Conservation (phyloP, 2,797 vertebrate species). For the Carduelis carduelis region DNA sequence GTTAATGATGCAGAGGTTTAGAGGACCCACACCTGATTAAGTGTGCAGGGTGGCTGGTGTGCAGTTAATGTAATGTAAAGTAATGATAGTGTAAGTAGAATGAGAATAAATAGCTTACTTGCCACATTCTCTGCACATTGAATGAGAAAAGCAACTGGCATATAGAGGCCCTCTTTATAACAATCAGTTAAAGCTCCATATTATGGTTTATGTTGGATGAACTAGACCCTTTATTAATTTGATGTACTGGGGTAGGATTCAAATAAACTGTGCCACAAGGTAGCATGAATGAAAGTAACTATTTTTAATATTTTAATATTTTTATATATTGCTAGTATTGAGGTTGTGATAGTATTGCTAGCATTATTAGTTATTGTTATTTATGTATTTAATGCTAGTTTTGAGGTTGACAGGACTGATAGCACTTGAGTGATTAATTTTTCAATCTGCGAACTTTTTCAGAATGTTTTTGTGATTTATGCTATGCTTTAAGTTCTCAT, state of each 20-base stretch:
- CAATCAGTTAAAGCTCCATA: neutral
- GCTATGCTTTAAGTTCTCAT: neutral
- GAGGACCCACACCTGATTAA: constrained; percentile 24
- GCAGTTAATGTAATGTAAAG: constrained; percentile 33
- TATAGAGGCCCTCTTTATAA: neutral
- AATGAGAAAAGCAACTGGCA: neutral
- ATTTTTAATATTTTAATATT: neutral
- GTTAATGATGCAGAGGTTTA: constrained; percentile 24
- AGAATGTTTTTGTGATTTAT: neutral
- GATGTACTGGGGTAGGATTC: neutral
- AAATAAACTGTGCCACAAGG: neutral
- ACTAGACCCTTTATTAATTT: neutral
- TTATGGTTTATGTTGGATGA: neutral
- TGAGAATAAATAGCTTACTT: constrained; percentile 24
- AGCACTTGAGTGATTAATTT: neutral
- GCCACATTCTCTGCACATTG: neutral
- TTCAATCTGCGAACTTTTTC: neutral
- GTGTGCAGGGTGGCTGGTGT: neutral
- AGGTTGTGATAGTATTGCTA: no score
- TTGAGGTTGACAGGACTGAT: neutral
- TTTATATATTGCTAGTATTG: neutral
- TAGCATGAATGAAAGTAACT: neutral
- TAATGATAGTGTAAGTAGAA: neutral
- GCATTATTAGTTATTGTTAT: no score
- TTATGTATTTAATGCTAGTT: neutral